Evolutionary conservation across 2,113 vertebrate species (phyloP).

Genomic region (Macheiramphus alcinus): DNA sequence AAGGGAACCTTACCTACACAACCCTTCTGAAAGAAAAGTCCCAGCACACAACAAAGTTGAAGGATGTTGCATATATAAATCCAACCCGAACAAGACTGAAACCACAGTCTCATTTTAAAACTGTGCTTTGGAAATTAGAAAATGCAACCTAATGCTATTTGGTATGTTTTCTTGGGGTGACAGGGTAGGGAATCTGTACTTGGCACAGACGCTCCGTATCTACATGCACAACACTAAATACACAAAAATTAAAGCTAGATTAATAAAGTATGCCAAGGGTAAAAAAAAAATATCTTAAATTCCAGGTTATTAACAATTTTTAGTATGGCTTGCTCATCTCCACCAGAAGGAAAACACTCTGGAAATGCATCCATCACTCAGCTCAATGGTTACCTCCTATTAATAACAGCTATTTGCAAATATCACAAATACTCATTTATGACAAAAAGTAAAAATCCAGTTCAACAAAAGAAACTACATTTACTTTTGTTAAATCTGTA

Average conservation of each 20-base stretch:
- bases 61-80: background rate
- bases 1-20: background rate
- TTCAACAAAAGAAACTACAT: background rate
- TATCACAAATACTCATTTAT: background rate
- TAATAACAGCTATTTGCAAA: background rate
- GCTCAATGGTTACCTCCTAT: slow-evolving; percentile 1
- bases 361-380: background rate
- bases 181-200: background rate
- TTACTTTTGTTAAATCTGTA: background rate
- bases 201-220: background rate
- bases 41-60: background rate
- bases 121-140: background rate
- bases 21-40: background rate
- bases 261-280: background rate
- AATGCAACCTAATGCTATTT: background rate
- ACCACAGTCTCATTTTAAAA: background rate
- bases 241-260: slow-evolving; percentile 3
- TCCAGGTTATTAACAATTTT: background rate
- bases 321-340: background rate
- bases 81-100: background rate
- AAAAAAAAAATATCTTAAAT: background rate
- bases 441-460: background rate
- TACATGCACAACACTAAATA: background rate
- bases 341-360: slow-evolving; percentile 10
- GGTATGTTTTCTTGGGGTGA: background rate